Base-by-base conservation (phyloP, 2,113 vertebrate species). In the Perca schrenkii region DNA sequence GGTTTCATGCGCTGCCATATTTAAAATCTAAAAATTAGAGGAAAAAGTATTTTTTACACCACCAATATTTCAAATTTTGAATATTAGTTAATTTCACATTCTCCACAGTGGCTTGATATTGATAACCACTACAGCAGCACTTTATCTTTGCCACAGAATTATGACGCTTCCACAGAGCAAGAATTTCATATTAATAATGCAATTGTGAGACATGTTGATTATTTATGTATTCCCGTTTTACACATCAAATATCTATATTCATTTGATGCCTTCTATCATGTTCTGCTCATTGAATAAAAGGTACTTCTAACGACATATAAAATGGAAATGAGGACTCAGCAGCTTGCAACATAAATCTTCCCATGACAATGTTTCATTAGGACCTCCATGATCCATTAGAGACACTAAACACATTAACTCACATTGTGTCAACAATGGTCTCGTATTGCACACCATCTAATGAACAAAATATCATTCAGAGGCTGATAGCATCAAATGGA, bases 371-470 rank as follows among this genome's bases (percentile, higher is more conserved):
- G 85, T 94, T 94, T 94, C 92, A 94, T 94, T 94, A 93, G 86
- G 82, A 92, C 90, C 89, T 91, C 92, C 82, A 87, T 86, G 86
- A 95, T 91, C 89, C 92, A 94, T 95, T 94, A 94, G 90, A 92
- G 81, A 88, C 90, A 84, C 92, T 90, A 94, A 95, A 95, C 93
- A 94, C 93, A 94, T 94, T 90, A 94, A 88, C 92, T 92, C 88
- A 87, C 84, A 62, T 90, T 91, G 91, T 93, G 91, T 92, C 94
- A 94, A 95, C 92, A 91, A 67, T 74, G 84, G 86, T 91, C 90
- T 90, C 83, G 91, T 89, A 92, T 77, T 89, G 82, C 88, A 52
- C 80, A 43, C 67, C 46, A 70, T 86, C 82, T 94, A 94, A 94
- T 93, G 91, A 92, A 90, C 80, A 84, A 92, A 93, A 92, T 84